Evolutionary conservation across 2,113 vertebrate genomes (phyloP).

Genomic region (Embiotoca jacksoni): DNA sequence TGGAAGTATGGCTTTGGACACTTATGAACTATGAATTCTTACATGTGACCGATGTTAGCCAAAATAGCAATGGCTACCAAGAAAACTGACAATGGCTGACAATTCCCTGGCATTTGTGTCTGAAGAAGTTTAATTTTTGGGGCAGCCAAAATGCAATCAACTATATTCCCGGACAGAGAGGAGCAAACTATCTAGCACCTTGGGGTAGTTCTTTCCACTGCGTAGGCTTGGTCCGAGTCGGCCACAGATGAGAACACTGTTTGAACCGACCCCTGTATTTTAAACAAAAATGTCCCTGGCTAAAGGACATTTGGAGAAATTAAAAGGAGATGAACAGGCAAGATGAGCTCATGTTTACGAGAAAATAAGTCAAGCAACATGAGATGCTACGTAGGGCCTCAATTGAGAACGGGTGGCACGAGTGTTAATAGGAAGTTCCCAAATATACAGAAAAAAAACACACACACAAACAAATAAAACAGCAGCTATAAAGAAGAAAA

Average conservation of each 20-base stretch:
- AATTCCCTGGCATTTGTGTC: conserved; percentile 30
- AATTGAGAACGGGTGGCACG: conserved; percentile 6
- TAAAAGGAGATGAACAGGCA: background rate
- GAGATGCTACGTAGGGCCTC: background rate
- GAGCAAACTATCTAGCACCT: conserved; percentile 20
- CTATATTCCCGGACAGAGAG: conserved; percentile 34
- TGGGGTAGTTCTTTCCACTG: conserved; percentile 46
- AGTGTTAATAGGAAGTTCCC: background rate
- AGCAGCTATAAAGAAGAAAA: background rate
- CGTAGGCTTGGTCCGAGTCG: conserved; percentile 1
- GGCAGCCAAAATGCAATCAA: conserved; percentile 75
- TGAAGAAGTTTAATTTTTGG: conserved; percentile 24
- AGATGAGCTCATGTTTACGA: conserved; percentile 40
- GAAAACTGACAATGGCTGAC: conserved; percentile 28
- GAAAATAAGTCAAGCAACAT: conserved; percentile 16
- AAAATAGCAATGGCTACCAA: background rate
- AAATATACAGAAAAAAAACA: background rate
- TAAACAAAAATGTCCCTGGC: conserved; percentile 26
- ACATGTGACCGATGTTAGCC: background rate
- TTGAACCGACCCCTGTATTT: conserved; percentile 16
- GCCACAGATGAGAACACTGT: conserved; percentile 41
- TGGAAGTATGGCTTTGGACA: background rate
- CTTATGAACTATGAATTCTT: background rate
- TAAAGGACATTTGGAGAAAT: conserved; percentile 27
- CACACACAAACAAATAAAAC: background rate